Base-by-base conservation (phyloP, 53 echinoderm and acorn worm genomes). In the Zoroaster sp. region DNA sequence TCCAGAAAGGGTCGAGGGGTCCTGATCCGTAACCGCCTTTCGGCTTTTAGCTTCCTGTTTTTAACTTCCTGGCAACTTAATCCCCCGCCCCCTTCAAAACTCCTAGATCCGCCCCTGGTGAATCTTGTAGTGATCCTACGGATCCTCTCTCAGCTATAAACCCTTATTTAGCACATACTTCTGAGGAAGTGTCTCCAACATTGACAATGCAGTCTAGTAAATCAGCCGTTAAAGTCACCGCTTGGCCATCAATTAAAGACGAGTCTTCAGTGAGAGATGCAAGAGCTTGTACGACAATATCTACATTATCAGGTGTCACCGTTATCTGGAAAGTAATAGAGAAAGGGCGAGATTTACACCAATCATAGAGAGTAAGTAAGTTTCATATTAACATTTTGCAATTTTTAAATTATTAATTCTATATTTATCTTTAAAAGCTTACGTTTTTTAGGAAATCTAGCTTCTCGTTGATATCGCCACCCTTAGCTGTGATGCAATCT, bases 241-340 rank as follows among this genome's bases (percentile, higher is more conserved):
- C 63, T 38, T 59, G 72, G 3, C 87, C 45, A 35, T 77, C 37
- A 39, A 93, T 73, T 8, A 71, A 42, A 30, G 77, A 77, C 5
- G 73, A 28, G 18, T 86, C 11, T 23, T 36, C 20, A 36, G 87
- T 72, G 1, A 86, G 46, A 33, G 36, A 72, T 18, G n/a, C 73
- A 17, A 86, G 37, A 43, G 35, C 5, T 20, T 72, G 18, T 21
- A 37, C 54, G 20, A 53, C 52, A 21, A 44, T 10, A 17, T 45
- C 52, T 14, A 86, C 54, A n/a, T 86, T 86, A 18, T 86, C 87
- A 10, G 18, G 45, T 18, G 87, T 86, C 38, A 86, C 73, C 14
- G 72, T 52, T 34, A 49, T 51, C 77, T 86, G 18, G n/a, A 54
- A n/a, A n/a, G n/a, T n/a, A n/a, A n/a, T n/a, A n/a, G n/a, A n/a